A percentile compares a stretch with the other conserved stretches of the same genome.
These are phyloP conservation scores for Scolanthus callimorphus DNA, from an alignment of 92 coral and sea anemone genomes.

Conservation along the genomic window DNA sequence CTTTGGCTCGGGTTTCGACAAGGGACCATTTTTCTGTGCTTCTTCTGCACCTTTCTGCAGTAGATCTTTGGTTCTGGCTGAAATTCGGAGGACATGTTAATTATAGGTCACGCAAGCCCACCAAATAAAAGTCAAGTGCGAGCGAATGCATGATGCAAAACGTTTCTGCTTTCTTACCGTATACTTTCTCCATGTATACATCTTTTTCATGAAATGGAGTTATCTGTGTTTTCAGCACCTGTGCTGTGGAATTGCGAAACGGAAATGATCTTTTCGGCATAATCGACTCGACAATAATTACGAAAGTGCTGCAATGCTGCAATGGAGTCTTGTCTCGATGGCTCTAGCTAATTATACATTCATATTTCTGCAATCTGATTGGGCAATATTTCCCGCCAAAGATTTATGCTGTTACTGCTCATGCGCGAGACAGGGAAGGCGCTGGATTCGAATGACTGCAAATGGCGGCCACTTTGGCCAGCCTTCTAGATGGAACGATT, in stretches of 20 bases:
- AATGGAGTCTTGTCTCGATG: too few relatives aligned
- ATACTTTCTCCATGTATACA: constrained; percentile 53
- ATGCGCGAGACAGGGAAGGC: constrained; percentile 44
- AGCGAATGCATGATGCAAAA: too few relatives aligned
- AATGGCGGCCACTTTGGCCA: constrained; percentile 70
- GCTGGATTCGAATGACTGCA: constrained; percentile 48
- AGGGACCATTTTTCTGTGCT: background rate
- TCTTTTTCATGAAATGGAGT: constrained; percentile 64
- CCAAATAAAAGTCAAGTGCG: too few relatives aligned
- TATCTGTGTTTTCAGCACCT: constrained; percentile 86
- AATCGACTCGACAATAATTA: background rate
- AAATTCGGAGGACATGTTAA: background rate
- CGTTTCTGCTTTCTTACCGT: constrained; percentile 52
- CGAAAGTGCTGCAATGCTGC: too few relatives aligned
- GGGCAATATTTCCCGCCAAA: constrained; percentile 80
- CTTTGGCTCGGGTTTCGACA: background rate
- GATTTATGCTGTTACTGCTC: constrained; percentile 23
- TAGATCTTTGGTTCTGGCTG: constrained; percentile 78
- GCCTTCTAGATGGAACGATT: constrained; percentile 58
- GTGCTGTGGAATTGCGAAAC: constrained; percentile 60
- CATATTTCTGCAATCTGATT: constrained; percentile 34
- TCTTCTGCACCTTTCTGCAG: constrained; percentile 70
- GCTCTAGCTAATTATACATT: background rate
- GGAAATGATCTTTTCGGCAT: constrained; percentile 93
- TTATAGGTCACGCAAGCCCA: too few relatives aligned